A percentile compares a stretch with the other conserved stretches of the same genome.
Conservation (phyloP, 1,140 invertebrate species). For the Battus philenor region DNA sequence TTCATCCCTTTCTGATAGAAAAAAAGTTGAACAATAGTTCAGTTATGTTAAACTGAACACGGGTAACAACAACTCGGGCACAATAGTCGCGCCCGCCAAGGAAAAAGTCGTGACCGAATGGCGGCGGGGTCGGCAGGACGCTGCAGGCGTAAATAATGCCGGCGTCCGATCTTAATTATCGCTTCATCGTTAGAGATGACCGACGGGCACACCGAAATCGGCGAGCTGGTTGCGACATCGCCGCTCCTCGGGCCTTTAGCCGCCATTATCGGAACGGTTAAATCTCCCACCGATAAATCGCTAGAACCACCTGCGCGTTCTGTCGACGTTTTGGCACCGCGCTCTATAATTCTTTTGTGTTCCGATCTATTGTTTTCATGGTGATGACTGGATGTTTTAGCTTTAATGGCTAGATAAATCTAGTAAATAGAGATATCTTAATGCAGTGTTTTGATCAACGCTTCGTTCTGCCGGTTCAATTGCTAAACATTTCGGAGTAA, state of each 20-base stretch:
- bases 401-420: slow-evolving; percentile 16
- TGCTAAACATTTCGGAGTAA: too few species aligned
- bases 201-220: slow-evolving; percentile 62
- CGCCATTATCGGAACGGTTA: slow-evolving; percentile 49
- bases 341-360: slow-evolving; percentile 69
- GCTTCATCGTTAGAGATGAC: slow-evolving; percentile 70
- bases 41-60: slow-evolving; percentile 41
- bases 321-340: slow-evolving; percentile 59
- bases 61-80: slow-evolving; percentile 54
- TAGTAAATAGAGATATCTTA: slow-evolving; percentile 15
- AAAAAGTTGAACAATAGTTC: slow-evolving; percentile 31
- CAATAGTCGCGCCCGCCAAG: slow-evolving; percentile 63
- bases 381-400: slow-evolving; percentile 43
- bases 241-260: slow-evolving; percentile 26
- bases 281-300: slow-evolving; percentile 61
- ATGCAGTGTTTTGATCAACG: slow-evolving; percentile 6
- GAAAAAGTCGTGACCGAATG: slow-evolving; percentile 70
- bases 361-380: slow-evolving; percentile 53
- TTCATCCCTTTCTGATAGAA: too few species aligned
- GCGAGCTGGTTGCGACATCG: slow-evolving; percentile 59
- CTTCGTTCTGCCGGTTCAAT: too few species aligned
- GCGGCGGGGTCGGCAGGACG: slow-evolving; percentile 50
- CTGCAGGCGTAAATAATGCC: slow-evolving; percentile 71
- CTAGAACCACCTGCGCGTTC: slow-evolving; percentile 57
- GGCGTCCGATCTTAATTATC: slow-evolving; percentile 72